Conservation (phyloP, 2,888 invertebrate genomes). For the Boloria selene region DNA sequence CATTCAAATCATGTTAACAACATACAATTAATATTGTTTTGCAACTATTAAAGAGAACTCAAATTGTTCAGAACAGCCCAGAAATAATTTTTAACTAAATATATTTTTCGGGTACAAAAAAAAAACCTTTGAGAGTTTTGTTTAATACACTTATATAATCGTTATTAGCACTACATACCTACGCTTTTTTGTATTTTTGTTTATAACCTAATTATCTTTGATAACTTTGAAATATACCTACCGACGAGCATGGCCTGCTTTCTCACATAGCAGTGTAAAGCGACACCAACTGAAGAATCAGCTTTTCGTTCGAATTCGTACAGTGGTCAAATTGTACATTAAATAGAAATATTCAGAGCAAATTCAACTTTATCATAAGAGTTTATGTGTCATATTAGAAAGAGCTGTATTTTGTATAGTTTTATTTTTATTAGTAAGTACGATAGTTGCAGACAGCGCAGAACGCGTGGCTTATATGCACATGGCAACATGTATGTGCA, state of each 20-base stretch:
- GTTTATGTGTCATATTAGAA: constrained; percentile 16
- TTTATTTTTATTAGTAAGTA: constrained; percentile 14
- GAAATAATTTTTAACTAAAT: too few species aligned
- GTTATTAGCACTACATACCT: too few species aligned
- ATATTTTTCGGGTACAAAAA: too few species aligned
- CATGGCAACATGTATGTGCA: constrained; percentile 41
- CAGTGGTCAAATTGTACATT: constrained; percentile 12
- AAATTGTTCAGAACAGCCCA: too few species aligned
- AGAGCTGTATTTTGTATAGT: constrained; percentile 9
- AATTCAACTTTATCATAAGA: constrained; percentile 28
- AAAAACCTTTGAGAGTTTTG: too few species aligned
- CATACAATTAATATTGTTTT: too few species aligned
- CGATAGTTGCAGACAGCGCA: constrained; percentile 53
- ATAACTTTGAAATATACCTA: constrained; percentile 34
- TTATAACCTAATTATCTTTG: not conserved
- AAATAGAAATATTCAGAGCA: constrained; percentile 2
- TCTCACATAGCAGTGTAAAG: constrained; percentile 55
- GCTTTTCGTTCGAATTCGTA: constrained; percentile 45
- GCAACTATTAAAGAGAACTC: too few species aligned
- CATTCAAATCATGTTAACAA: too few species aligned
- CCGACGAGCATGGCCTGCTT: constrained; percentile 42
- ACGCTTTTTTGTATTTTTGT: too few species aligned
- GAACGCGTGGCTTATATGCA: constrained; percentile 47
- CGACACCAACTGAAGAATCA: constrained; percentile 60
- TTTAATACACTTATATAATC: too few species aligned